Conservation (phyloP, 2,797 vertebrate genomes). For the Clarias laeviceps region DNA sequence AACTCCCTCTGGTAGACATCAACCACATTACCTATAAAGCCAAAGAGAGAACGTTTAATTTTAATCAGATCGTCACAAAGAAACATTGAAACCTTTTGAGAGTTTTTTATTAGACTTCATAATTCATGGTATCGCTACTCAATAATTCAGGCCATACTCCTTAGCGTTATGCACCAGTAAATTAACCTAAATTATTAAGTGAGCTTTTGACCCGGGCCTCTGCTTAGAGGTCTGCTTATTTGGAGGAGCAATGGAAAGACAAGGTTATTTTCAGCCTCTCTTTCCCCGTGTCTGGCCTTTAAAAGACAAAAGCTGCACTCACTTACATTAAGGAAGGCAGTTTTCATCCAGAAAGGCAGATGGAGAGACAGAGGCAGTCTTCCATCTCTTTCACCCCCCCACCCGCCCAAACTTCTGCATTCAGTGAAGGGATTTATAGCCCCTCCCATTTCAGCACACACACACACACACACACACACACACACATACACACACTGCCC, state of each 20-base stretch:
- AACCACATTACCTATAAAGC: constrained; percentile 84
- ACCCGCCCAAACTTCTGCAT: neutral
- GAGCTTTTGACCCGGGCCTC: constrained; percentile 22
- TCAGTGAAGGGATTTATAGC: constrained; percentile 27
- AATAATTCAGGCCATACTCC: constrained; percentile 39
- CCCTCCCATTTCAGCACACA: constrained; percentile 11
- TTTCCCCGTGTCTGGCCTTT: constrained; percentile 31
- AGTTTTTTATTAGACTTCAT: constrained; percentile 26
- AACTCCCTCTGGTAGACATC: constrained; percentile 96
- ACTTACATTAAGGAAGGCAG: constrained; percentile 39
- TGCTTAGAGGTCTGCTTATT: constrained; percentile 23
- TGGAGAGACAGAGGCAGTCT: constrained; percentile 20
- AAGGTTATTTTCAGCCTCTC: constrained; percentile 18
- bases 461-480: too few species aligned
- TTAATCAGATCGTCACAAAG: constrained; percentile 21
- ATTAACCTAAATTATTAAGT: constrained; percentile 46
- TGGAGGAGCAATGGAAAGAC: constrained; percentile 22
- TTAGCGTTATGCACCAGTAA: constrained; percentile 41
- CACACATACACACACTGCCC: neutral
- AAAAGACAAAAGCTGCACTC: constrained; percentile 32
- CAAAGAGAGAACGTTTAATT: constrained; percentile 12
- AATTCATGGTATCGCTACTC: constrained; percentile 38
- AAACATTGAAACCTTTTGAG: constrained; percentile 17
- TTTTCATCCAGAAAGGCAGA: constrained; percentile 32
- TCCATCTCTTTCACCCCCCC: neutral